Base-by-base conservation (phyloP, 2,888 invertebrate species). In the Oligia strigilis region DNA sequence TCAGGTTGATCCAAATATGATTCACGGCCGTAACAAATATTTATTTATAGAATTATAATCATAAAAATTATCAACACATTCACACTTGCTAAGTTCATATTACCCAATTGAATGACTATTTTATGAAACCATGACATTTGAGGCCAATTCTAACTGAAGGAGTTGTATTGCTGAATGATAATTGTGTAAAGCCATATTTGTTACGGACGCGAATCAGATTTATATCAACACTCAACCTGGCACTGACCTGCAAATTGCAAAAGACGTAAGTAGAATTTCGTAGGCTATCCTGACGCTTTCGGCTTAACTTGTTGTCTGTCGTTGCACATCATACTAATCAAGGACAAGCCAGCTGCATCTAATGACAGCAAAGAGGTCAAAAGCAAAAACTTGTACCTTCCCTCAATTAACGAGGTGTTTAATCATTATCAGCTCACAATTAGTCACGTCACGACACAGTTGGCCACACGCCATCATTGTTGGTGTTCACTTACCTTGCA, bases 391-490 rank as follows among this genome's bases (percentile, higher is more conserved):
- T 75, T 55, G 73, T 55, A 46, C 49, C 75, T 77, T 29, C 55
- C 19, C 11, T 60, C 72, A 85, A 85, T 85, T 86, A 88, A 70
- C 49, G 14, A 82, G 72, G 73, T 78, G 69, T 79, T 81, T 81
- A 73, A 88, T 78, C 46, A 84, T 64, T 49, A 74, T 72, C 75
- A 84, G 78, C 80, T 82, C 71, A 71, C 72, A 76, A 82, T 84
- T 77, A 81, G 80, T 85, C 82, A 85, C 86, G 84, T 80, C 82
- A 85, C 87, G 91, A 88, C 92, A 93, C 90, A 91, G 88, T 92
- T 92, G 92, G 92, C 89, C 73, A 86, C 90, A 81, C 90, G 93
- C 92, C 92, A 92, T 88, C 86, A 92, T 91, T 92, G 91, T 92
- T 80, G 86, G 88, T 88, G 82, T 89, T 84, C 58, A 74, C 75